Evolutionary conservation across 2,888 invertebrate genomes (phyloP), one percentile per base, ranked within the genome.

Genomic region (Cristatella mucedo): DNA sequence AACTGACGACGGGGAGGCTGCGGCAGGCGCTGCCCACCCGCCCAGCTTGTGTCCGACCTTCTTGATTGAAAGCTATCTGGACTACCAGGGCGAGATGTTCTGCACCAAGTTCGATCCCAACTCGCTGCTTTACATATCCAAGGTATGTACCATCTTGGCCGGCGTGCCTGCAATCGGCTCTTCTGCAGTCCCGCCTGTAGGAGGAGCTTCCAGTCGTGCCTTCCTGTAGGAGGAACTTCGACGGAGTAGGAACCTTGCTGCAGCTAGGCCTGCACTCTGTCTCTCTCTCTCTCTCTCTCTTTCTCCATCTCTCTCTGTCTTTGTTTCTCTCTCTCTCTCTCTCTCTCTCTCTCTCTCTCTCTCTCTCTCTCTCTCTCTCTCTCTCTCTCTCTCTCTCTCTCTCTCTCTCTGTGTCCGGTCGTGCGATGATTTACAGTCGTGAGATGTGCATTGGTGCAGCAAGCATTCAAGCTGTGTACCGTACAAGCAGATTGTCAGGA

Each of bases 101-200:
- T 56, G 56, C 33, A 56, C 53, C 9, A 64, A 61, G 46, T 59
- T 54, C 46, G 65, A 65, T 47, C 63, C 65, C 1, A 65, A 65
- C 46, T 61, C 63, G 6, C 50, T 64, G 1, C 53, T 64, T 4
- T 64, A 64, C 42, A 57, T 63, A 6, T 63, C 63, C 7, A 65
- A 63, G 54, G 63, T 61, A 39, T 29, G 40, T 36, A 1, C 1
- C 9, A 29, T 6, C 13, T 37, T 33, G 29, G 7, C 9, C 18
- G 7, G 29, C 13, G 7, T 32, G 7, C 7, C 9, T 32, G 9
- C 9, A 26, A n/a, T n/a, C n/a, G 26, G 9, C 26, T 30, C 4
- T 4, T 18, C 18, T 6, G 16, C 6, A 4, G 15, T 4, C 9
- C 5, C 6, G 15, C 18, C 9, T 4, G 18, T 9, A 9, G 5